Percentiles rank a stretch among this genome's conserved stretches.
Evolutionary conservation across 2,797 vertebrate species (phyloP).

Genomic region (Eulemur mongoz): DNA sequence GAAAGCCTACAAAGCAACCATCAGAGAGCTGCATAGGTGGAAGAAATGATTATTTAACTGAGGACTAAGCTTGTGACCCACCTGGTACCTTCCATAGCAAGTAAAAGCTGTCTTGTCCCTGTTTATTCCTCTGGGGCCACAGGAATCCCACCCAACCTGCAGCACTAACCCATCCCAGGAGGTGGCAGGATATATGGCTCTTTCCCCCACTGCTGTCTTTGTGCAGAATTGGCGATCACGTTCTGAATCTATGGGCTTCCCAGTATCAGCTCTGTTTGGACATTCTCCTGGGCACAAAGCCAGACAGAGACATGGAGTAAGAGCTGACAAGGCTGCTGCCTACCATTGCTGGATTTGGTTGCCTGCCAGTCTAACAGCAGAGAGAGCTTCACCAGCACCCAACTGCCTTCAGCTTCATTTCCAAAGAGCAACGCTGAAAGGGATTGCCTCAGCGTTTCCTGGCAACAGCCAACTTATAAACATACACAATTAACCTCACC

Average conservation of each 20-base stretch:
- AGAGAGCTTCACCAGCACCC: not conserved
- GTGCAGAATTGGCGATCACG: not conserved
- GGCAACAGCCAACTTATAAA: not conserved
- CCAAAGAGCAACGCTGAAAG: not conserved
- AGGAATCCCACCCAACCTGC: not conserved
- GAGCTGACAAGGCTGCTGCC: not conserved
- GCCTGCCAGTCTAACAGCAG: constrained; percentile 18
- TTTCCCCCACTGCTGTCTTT: not conserved
- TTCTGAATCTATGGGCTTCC: not conserved
- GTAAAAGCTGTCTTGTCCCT: not conserved
- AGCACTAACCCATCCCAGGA: not conserved
- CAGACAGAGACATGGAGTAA: not conserved
- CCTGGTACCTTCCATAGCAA: not conserved
- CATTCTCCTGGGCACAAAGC: constrained; percentile 5
- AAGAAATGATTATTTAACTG: not conserved
- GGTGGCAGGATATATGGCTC: not conserved
- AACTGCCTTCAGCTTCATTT: constrained; percentile 3
- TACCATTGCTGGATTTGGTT: not conserved
- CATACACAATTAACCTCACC: not conserved
- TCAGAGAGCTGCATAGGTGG: not conserved
- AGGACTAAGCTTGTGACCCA: not conserved
- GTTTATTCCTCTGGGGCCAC: not conserved
- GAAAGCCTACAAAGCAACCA: not conserved
- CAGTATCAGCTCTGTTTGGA: not conserved
- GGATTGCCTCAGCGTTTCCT: not conserved